Conservation (phyloP, 1,140 invertebrate genomes). For the Caenorhabditis elegans region WBcel235 BX284605.5:10680001-10680500, state of each 20-base stretch:
- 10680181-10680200: background rate
- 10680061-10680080: background rate
- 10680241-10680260: background rate
- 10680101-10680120: background rate
- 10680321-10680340: background rate
- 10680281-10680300: no score
- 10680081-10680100: background rate
- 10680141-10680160: slow-evolving; percentile 19
- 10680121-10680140: slow-evolving; percentile 8
- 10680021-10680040: background rate
- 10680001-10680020: background rate
- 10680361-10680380: background rate
- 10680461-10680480: slow-evolving; percentile 2
- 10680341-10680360: background rate
- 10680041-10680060: background rate
- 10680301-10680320: background rate
- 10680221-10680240: background rate
- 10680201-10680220: background rate
- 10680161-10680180: slow-evolving; percentile 26
- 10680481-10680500: background rate
- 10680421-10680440: background rate
- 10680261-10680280: background rate
- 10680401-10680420: background rate
- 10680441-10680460: background rate
- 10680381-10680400: background rate